Percentiles rank a stretch among this genome's conserved stretches.
phyloP scores from a whole-genome alignment of 1,140 invertebrate species.

The Dysdera silvatica region DNA sequence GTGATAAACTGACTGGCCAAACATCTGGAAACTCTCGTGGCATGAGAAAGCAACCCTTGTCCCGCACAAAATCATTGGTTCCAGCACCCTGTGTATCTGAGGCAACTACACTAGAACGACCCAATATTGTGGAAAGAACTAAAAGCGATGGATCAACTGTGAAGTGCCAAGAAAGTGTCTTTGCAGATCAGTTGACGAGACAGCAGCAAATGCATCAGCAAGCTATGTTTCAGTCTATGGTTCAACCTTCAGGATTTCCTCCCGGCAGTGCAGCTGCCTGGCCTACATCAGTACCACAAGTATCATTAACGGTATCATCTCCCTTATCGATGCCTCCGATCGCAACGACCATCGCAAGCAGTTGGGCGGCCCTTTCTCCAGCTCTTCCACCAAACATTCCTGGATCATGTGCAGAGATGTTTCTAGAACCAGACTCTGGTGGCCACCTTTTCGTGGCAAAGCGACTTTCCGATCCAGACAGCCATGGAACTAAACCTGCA shows the following conservation, averaged over 20 bases:
- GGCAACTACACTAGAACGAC: conserved; percentile 47
- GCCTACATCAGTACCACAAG: conserved; percentile 16
- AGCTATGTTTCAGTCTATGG: conserved; percentile 1
- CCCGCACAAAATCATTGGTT: conserved; percentile 34
- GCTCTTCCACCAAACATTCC: conserved; percentile 25
- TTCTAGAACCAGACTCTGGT: conserved; percentile 32
- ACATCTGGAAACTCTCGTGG: conserved; percentile 5
- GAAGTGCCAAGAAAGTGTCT: neutral
- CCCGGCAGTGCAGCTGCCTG: neutral
- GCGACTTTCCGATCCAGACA: conserved; percentile 45
- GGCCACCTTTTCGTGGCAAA: conserved; percentile 44
- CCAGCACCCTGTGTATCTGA: conserved; percentile 30
- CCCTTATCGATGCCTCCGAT: neutral
- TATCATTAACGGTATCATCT: conserved; percentile 11
- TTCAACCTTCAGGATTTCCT: neutral
- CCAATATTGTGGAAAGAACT: conserved; percentile 31
- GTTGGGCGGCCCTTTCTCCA: conserved; percentile 26
- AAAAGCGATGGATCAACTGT: conserved; percentile 16
- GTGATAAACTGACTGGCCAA: conserved; percentile 28
- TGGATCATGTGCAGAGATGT: conserved; percentile 18
- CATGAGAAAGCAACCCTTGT: conserved; percentile 33
- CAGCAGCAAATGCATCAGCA: too few relatives aligned
- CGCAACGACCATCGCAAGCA: neutral
- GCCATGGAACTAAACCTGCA: conserved; percentile 4
- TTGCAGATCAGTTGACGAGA: too few relatives aligned